Evolutionary conservation across 1,140 invertebrate genomes (phyloP), one percentile per base, ranked within the genome.

Genomic region (Hycleus phaleratus): DNA sequence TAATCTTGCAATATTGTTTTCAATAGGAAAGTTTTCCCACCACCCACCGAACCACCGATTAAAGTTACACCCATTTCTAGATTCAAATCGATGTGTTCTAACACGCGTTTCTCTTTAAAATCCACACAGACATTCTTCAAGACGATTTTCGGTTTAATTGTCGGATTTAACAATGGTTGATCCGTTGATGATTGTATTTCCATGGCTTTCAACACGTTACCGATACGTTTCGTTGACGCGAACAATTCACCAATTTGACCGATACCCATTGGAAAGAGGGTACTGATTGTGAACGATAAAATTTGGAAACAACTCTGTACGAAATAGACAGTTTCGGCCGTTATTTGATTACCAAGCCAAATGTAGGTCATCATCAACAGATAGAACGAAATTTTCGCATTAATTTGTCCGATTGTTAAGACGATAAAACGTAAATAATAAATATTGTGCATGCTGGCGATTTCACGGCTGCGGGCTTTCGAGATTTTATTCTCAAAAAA

Each of bases 21-120:
- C 0, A 91, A 69, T 1, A 91, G 65, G 0, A 85, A 88, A 7
- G 82, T 85, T 78, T 93, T 95, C 8, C 91, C 90, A 10, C 85
- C 78, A 11, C 90, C 91, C n/a, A 93, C 86, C 48, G 85, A 79
- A 18, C 91, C 92, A 38, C 89, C 84, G 0, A 93, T 70, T 4
- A 84, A 82, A 32, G 85, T 69, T 26, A 91, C 76, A 2, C 85
- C 84, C 8, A 78, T 72, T 51, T 74, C 67, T 0, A 82, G 75
- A 4, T 73, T 73, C 12, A 88, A 63, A 39, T 72, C 79, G 7
- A 90, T 78, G 50, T 86, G 78, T 44, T 78, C 77, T 10, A 87
- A 69, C 0, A 82, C 82, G 50, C 77, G 73, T 4, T 78, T 58
- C 5, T 66, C 54, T 0, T 56, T 53, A 8, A 68, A 55, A 25